Evolutionary conservation across 2,113 vertebrate genomes (phyloP), one percentile per base, ranked within the genome.

Genomic region (Gymnogyps californianus): DNA sequence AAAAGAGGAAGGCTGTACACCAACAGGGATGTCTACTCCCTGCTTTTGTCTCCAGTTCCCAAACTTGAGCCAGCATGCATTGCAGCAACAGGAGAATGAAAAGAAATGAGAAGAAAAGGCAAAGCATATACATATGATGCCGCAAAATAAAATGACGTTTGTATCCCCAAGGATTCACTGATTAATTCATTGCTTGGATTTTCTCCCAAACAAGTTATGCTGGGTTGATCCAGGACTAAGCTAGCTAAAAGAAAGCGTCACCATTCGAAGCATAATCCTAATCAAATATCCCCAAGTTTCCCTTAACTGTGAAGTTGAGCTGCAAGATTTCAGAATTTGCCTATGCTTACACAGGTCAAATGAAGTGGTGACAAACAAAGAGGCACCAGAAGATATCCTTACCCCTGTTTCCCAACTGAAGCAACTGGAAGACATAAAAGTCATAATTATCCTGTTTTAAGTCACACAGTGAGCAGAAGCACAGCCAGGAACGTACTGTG

Each of bases 351-450:
- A 40, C 32, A 87, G 74, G 52, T 84, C 80, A 85, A 87, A 87
- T 46, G 62, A 94, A 90, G 71, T 58, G 54, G 36, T 87, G 84
- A 94, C 70, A 88, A 90, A 90, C 12, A 83, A 69, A 83, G 51
- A 93, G 61, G 70, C 31, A 76, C 46, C 52, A 96, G 78, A 85
- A 79, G 31, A 79, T 76, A 87, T 32, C 42, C 51, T 82, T 84
- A 58, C 5, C 62, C 20, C 26, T 61, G 5, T 42, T 91, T 91
- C 78, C 57, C 77, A 85, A 49, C 42, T 69, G 83, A 93, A 94
- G 83, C 31, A 87, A 97, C 69, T 89, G 89, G 74, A 92, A 94
- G 66, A 87, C 24, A 72, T 89, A 85, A 82, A 96, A 87, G 74
- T 84, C 84, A 11, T 61, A 52, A 87, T 61, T 61, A 91, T 32